phyloP scores from a whole-genome alignment of 1,140 invertebrate genomes.

The Carcinoscorpius rotundicauda region DNA sequence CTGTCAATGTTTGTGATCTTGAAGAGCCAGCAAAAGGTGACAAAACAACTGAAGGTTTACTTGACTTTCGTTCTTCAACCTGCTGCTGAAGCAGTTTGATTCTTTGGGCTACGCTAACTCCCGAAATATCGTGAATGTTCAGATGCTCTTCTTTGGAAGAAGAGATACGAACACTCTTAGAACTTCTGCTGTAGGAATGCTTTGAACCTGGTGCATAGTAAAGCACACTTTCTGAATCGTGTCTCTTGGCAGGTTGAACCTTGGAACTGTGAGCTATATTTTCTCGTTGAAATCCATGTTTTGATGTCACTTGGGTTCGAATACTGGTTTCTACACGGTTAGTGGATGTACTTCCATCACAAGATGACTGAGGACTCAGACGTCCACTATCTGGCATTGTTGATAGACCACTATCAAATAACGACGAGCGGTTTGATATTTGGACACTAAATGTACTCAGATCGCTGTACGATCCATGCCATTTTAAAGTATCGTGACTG shows the following conservation, averaged over 20 bases:
- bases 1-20: too few relatives aligned
- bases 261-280: slow-evolving; percentile 60
- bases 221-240: slow-evolving; percentile 63
- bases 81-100: too few relatives aligned
- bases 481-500: slow-evolving; percentile 66
- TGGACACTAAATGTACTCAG: slow-evolving; percentile 38
- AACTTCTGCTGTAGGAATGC: too few relatives aligned
- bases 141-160: too few relatives aligned
- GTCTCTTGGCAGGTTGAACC: slow-evolving; percentile 63
- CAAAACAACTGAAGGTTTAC: too few relatives aligned
- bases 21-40: too few relatives aligned
- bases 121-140: too few relatives aligned
- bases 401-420: slow-evolving; percentile 23
- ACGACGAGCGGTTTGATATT: slow-evolving; percentile 20
- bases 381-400: slow-evolving; percentile 23
- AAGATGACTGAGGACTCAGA: slow-evolving; percentile 21
- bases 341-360: slow-evolving; percentile 39
- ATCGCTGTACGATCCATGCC: slow-evolving; percentile 64
- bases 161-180: too few relatives aligned
- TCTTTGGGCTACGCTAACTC: too few relatives aligned
- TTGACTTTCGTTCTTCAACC: too few relatives aligned
- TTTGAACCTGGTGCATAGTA: slow-evolving; percentile 35
- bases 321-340: slow-evolving; percentile 24
- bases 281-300: slow-evolving; percentile 22
- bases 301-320: slow-evolving; percentile 21